These are phyloP conservation scores for Danaus melanippus DNA, from an alignment of 1,140 invertebrate species.

Conservation along the genomic window DNA sequence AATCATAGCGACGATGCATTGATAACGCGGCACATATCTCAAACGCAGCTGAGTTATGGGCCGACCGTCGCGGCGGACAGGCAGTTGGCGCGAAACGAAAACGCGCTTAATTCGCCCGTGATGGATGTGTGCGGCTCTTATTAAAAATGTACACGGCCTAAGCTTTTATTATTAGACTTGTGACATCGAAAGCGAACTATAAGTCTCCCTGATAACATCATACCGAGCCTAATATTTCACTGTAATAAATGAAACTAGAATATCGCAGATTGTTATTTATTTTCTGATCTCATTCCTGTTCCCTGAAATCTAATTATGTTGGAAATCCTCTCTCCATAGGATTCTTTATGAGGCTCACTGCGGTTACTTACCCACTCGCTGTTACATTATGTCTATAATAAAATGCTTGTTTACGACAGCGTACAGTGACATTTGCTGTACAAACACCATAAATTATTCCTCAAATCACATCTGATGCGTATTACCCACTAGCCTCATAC, in stretches of 20 bases:
- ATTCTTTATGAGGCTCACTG: slow-evolving; percentile 34
- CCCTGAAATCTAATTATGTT: slow-evolving; percentile 26
- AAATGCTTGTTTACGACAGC: slow-evolving; percentile 50
- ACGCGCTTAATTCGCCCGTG: slow-evolving; percentile 57
- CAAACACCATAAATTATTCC: slow-evolving; percentile 67
- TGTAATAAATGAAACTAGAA: slow-evolving; percentile 12
- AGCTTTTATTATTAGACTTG: slow-evolving; percentile 5
- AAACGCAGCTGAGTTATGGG: slow-evolving; percentile 63
- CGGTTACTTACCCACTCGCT: slow-evolving; percentile 38
- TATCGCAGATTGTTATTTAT: slow-evolving; percentile 15
- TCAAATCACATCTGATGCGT: slow-evolving; percentile 67
- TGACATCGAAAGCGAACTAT: slow-evolving; percentile 12
- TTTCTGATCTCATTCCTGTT: slow-evolving; percentile 26
- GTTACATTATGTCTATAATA: slow-evolving; percentile 40
- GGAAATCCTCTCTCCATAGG: slow-evolving; percentile 23
- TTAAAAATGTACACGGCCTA: slow-evolving; percentile 20
- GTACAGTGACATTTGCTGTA: slow-evolving; percentile 47
- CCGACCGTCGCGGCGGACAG: slow-evolving; percentile 53
- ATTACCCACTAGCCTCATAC: slow-evolving; percentile 57
- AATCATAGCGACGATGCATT: slow-evolving; percentile 68
- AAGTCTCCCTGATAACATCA: background rate
- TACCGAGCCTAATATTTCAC: slow-evolving; percentile 3
- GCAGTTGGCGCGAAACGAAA: slow-evolving; percentile 51
- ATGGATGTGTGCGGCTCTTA: slow-evolving; percentile 47
- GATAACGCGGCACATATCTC: slow-evolving; percentile 65